Conservation (phyloP, 2,797 vertebrate species). For the Enteromius afrohamiltoni region DNA sequence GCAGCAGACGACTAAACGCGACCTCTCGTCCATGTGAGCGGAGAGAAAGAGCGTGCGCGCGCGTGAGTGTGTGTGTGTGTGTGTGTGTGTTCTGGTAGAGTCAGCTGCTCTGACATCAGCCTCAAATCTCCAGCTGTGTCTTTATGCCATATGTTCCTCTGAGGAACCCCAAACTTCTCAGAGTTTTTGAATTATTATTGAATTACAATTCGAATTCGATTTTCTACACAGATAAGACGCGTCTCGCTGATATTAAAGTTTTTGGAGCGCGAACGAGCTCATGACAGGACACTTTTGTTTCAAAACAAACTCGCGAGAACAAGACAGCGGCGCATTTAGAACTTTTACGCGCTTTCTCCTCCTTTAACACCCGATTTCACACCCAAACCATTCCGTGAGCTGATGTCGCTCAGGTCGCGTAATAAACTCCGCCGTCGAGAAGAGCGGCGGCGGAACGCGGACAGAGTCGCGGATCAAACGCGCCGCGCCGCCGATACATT, state of each 20-base stretch:
- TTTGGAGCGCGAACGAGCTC: neutral
- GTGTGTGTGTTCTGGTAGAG: constrained; percentile 88
- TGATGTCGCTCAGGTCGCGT: neutral
- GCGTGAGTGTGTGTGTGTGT: constrained; percentile 40
- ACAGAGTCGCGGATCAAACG: constrained; percentile 56
- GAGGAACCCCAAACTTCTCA: constrained; percentile 73
- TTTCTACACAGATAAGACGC: neutral
- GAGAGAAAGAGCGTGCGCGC: neutral
- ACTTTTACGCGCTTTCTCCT: constrained; percentile 13
- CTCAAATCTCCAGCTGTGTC: constrained; percentile 99
- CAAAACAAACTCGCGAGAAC: neutral
- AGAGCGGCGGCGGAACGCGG: constrained; percentile 72
- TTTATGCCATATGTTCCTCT: constrained; percentile 99
- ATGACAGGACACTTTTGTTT: neutral
- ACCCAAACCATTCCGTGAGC: neutral
- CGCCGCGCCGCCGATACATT: constrained; percentile 57
- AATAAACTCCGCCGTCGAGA: neutral
- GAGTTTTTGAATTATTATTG: neutral
- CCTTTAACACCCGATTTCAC: neutral
- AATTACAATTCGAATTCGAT: too few relatives aligned
- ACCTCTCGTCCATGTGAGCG: constrained; percentile 6
- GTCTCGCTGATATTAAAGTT: neutral
- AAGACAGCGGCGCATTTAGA: neutral
- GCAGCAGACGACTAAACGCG: neutral
- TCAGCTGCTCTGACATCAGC: constrained; percentile 99